Evolutionary conservation across 2,888 invertebrate species (phyloP).

Genomic region (Idaea straminata): DNA sequence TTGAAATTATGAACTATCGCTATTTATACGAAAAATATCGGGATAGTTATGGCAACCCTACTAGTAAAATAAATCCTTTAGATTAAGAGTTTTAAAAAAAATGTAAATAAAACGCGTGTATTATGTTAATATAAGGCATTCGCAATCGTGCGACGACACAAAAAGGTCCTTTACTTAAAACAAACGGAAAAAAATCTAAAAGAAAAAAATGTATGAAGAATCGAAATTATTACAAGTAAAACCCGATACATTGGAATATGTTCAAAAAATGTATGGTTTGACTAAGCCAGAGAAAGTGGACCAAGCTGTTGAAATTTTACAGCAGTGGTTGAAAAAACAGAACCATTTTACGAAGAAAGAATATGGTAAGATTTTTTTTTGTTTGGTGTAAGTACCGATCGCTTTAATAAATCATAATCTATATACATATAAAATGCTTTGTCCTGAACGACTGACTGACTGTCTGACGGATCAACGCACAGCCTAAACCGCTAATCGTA

Average conservation of each 20-base stretch:
- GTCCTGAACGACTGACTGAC: too few relatives aligned
- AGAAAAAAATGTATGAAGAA: background rate
- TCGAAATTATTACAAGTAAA: background rate
- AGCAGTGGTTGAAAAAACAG: slow-evolving; percentile 39
- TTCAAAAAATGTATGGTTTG: slow-evolving; percentile 23
- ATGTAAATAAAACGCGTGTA: background rate
- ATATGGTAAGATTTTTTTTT: slow-evolving; percentile 31
- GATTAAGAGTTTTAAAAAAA: background rate
- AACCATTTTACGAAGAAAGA: slow-evolving; percentile 35
- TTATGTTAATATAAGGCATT: background rate
- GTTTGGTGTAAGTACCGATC: background rate
- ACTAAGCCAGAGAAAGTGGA: slow-evolving; percentile 24
- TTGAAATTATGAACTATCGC: too few relatives aligned
- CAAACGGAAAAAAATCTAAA: background rate
- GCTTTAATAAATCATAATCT: too few relatives aligned
- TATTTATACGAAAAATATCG: too few relatives aligned
- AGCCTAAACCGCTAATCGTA: too few relatives aligned
- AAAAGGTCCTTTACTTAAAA: background rate
- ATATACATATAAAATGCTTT: too few relatives aligned
- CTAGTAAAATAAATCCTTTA: too few relatives aligned
- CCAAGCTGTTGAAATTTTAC: slow-evolving; percentile 32
- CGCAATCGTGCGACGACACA: background rate
- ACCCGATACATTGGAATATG: slow-evolving; percentile 4
- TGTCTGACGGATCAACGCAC: too few relatives aligned
- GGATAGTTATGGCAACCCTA: too few relatives aligned